Base-by-base conservation (phyloP, 2,113 vertebrate genomes). In the Brachypodius melanocephalos region DNA sequence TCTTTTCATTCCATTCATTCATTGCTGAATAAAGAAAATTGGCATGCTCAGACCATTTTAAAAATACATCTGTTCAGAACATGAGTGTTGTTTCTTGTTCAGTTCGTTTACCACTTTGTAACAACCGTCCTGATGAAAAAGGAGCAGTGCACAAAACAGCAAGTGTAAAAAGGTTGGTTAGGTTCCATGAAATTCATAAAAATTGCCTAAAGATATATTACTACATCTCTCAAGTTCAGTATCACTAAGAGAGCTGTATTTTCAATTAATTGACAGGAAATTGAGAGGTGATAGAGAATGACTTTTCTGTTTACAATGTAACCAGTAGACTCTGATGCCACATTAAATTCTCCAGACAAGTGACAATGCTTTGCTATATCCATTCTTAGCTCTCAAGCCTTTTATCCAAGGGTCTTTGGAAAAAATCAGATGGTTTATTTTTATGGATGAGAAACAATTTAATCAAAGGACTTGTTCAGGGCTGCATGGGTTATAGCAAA, bases 1-100 rank as follows among this genome's bases (percentile, higher is more conserved):
- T 93, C 82, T 93, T 93, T 96, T 90, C 85, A 80, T 89, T 95
- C 80, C 40, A 21, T 74, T 95, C 77, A 81, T 94, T 97, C 68
- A 75, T 29, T 84, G 91, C 63, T 77, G 88, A 77, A 90, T 77
- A 86, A 94, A 96, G 72, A 91, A 91, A 93, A 90, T 7, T 58
- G 82, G 72, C 85, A 4, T 43, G 58, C 87, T 81, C 36, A 28
- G 80, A 61, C 63, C 22, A 5, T 61, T 86, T 86, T 48, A 63
- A 95, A 95, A 94, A 86, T 96, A 63, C 93, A 88, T 96, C 85
- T 96, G 93, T 61, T 88, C 1, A 1, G 79, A 96, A 80, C 43
- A 38, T 17, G 85, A 80, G 21, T 11, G 6, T 46, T 81, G 46
- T 78, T 77, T 86, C 86, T 95, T 80, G 42, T 85, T 82, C 77